Conservation (phyloP, 2,797 vertebrate species). For the Lacerta bilineata region DNA sequence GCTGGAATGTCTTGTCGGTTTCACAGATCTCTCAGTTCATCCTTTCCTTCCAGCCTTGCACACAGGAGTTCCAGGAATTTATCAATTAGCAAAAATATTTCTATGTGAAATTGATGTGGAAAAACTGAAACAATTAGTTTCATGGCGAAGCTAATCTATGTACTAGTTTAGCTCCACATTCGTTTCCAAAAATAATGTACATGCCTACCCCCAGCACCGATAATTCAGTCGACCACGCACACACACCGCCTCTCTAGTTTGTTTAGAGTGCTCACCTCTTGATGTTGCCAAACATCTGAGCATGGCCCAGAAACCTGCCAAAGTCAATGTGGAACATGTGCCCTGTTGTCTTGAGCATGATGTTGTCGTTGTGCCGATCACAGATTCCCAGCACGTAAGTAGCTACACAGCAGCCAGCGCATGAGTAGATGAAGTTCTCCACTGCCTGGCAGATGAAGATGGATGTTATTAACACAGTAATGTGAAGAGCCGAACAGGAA, state of each 20-base stretch:
- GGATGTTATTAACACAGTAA: slow-evolving; percentile 25
- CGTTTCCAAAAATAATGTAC: neutral
- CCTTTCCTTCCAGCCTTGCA: neutral
- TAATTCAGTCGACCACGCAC: neutral
- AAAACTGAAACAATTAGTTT: neutral
- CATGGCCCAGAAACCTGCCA: slow-evolving; percentile 95
- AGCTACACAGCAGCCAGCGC: slow-evolving; percentile 96
- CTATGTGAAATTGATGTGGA: neutral
- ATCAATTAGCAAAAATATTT: neutral
- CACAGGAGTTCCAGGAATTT: neutral
- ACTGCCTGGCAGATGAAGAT: slow-evolving; percentile 84
- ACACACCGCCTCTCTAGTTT: neutral
- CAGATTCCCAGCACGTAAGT: slow-evolving; percentile 98
- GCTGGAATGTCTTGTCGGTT: neutral
- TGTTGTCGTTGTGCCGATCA: slow-evolving; percentile 97
- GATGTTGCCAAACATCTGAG: slow-evolving; percentile 98
- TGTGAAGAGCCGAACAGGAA: neutral
- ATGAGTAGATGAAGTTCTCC: slow-evolving; percentile 99
- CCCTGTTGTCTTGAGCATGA: slow-evolving; percentile 97
- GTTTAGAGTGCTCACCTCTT: slow-evolving; percentile 85
- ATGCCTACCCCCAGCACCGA: neutral
- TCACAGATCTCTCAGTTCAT: neutral
- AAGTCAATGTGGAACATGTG: slow-evolving; percentile 99
- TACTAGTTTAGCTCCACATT: neutral
- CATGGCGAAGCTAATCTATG: neutral